Evolutionary conservation across 2,888 invertebrate species (phyloP).

Genomic region (Phortica magna): DNA sequence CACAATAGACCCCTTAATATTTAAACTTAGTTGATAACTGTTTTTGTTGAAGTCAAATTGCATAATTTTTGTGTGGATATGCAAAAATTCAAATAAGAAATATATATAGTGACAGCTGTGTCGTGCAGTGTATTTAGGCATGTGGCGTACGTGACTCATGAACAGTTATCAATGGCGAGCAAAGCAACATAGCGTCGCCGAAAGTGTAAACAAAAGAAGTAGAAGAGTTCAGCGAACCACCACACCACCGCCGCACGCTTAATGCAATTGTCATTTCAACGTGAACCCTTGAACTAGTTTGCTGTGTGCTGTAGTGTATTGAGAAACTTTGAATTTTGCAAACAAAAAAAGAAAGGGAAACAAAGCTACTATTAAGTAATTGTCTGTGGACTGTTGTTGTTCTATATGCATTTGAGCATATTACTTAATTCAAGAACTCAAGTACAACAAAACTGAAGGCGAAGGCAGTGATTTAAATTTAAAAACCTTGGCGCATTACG

Average conservation of each 20-base stretch:
- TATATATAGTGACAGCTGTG: conserved; percentile 32
- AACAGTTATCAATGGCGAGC: conserved; percentile 67
- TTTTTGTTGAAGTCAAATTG: not conserved
- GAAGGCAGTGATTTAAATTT: not conserved
- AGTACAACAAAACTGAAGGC: not conserved
- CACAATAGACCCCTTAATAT: no score
- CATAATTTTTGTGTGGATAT: not conserved
- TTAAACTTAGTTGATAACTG: no score
- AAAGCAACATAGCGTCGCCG: conserved; percentile 8
- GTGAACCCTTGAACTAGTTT: conserved; percentile 27
- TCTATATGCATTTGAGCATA: not conserved
- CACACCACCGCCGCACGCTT: not conserved
- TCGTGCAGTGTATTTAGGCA: conserved; percentile 54
- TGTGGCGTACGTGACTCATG: conserved; percentile 72
- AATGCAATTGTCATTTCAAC: not conserved
- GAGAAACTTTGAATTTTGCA: not conserved
- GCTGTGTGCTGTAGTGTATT: not conserved
- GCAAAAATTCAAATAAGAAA: not conserved
- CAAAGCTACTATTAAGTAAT: not conserved
- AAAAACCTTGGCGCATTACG: not conserved
- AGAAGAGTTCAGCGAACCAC: conserved; percentile 5
- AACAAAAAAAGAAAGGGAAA: not conserved
- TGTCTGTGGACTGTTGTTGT: not conserved
- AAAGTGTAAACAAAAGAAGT: conserved; percentile 28
- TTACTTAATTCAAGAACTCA: not conserved